A percentile compares a stretch with the other conserved stretches of the same genome.
These are phyloP conservation scores for Passer domesticus DNA, from an alignment of 2,113 vertebrate species.

Conservation along the genomic window DNA sequence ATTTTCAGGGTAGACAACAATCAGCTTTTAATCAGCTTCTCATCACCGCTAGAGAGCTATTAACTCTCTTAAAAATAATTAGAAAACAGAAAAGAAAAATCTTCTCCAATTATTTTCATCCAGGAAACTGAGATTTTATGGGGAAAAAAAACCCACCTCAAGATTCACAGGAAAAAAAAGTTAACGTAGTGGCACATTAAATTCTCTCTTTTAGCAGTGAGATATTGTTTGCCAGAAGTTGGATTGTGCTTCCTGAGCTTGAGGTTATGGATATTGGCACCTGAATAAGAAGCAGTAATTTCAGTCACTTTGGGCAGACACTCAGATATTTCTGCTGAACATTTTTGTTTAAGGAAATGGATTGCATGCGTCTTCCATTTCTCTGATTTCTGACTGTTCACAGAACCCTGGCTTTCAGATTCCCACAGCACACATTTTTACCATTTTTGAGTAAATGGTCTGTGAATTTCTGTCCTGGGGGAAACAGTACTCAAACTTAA, in stretches of 20 bases:
- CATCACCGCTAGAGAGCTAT: background rate
- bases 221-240: background rate
- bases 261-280: background rate
- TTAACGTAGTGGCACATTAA: background rate
- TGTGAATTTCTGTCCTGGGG: background rate
- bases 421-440: background rate
- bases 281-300: background rate
- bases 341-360: background rate
- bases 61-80: conserved; percentile 52
- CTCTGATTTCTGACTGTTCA: background rate
- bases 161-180: background rate
- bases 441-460: background rate
- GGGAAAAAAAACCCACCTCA: background rate
- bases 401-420: background rate
- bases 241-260: background rate
- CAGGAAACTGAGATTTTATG: background rate
- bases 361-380: background rate
- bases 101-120: conserved; percentile 1
- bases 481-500: background rate
- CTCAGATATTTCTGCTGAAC: background rate
- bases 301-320: background rate
- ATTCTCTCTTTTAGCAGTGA: background rate
- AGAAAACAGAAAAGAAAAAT: conserved; percentile 30
- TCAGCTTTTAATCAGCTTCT: conserved; percentile 55
- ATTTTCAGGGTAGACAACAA: conserved; percentile 43